These are phyloP conservation scores for Propsilocerus akamusi DNA, from an alignment of 1,140 invertebrate species.

Conservation along the genomic window DNA sequence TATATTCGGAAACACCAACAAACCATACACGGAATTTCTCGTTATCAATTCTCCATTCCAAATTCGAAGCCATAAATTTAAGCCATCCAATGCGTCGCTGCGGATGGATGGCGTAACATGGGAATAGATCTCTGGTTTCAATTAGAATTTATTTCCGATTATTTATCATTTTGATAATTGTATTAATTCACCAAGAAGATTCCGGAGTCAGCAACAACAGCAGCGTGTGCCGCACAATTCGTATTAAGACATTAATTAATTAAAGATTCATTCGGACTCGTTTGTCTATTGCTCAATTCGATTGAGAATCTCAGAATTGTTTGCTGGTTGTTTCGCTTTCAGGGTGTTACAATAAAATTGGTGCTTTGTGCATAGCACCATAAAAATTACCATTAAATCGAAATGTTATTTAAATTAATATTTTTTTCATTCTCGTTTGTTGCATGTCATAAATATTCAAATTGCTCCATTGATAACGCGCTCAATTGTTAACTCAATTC, in stretches of 20 bases:
- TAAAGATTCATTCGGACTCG: neutral
- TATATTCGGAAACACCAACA: too few species aligned
- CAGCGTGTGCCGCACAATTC: neutral
- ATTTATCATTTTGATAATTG: slow-evolving; percentile 1
- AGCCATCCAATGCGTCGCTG: neutral
- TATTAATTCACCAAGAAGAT: too few species aligned
- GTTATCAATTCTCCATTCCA: too few species aligned
- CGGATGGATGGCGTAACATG: neutral
- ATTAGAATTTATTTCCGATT: slow-evolving; percentile 2
- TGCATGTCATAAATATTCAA: slow-evolving; percentile 1
- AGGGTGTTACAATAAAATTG: neutral
- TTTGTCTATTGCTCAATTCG: neutral
- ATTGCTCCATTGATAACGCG: too few species aligned
- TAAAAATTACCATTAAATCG: neutral
- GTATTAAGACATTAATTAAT: slow-evolving; percentile 4
- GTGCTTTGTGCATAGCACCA: neutral
- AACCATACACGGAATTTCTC: too few species aligned
- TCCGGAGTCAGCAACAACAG: too few species aligned
- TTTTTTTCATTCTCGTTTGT: neutral
- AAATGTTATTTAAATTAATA: too few species aligned
- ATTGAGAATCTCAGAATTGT: slow-evolving; percentile 3
- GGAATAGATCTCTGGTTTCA: neutral
- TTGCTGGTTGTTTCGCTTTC: too few species aligned
- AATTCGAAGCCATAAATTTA: slow-evolving; percentile 1
- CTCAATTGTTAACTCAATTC: too few species aligned